Evolutionary conservation across 2,888 invertebrate genomes (phyloP), one percentile per base, ranked within the genome.

Genomic region (Agonopterix subpropinquella): DNA sequence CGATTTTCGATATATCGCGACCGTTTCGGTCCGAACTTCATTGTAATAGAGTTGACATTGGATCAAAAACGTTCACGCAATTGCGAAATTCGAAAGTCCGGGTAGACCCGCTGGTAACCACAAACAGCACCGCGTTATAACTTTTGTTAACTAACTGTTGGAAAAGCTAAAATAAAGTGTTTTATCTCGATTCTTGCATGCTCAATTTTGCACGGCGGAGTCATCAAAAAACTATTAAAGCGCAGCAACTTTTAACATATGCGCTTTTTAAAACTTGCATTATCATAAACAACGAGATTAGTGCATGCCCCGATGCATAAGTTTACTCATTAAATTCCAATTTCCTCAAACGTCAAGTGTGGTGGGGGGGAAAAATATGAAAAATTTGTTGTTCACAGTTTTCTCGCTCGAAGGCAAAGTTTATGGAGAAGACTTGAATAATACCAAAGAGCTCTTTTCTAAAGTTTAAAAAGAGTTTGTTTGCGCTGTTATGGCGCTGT

Each of bases 301-400:
- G 57, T 56, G 56, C 54, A 57, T 62, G 63, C 64, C 48, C 51
- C 62, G 61, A 61, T 67, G 70, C 70, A 71, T 70, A 70, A 77
- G 68, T 76, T 74, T 63, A 64, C 67, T 77, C 68, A 76, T 76
- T 75, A 75, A 73, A 73, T 55, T 63, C 64, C 72, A 68, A 72
- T 75, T 71, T 77, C 53, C 59, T 62, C 60, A 70, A 73, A 71
- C 68, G 68, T 73, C 70, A 67, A 64, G 59, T 63, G 65, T 58
- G 28, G 28, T 28, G 28, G 28, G 28, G 28, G 28, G 28, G 28
- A 28, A 28, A 67, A 67, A 68, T 66, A 70, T 73, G 65, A 69
- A 71, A 70, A 71, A 68, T 60, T 58, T 63, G 61, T 62, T 70
- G 62, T 63, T 64, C 57, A 64, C 41, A 13, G 61, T 62, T 63